Evolutionary conservation across 2,888 invertebrate species (phyloP).

Genomic region (Calliscelio sp.): DNA sequence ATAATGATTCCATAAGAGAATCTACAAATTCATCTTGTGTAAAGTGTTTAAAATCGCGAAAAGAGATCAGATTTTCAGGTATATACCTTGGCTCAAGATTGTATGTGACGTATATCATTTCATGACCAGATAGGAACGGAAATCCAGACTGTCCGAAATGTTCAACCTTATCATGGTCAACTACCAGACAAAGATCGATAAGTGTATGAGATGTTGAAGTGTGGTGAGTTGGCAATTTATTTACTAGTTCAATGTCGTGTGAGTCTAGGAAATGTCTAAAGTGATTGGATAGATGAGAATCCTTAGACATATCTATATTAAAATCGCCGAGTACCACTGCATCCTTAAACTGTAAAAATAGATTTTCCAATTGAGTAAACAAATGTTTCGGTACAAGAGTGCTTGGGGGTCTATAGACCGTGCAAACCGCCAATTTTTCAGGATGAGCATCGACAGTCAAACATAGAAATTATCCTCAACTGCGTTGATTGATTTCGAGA

Average conservation of each 20-base stretch:
- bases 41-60: background rate
- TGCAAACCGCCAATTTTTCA: too few relatives aligned
- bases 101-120: background rate
- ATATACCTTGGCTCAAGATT: background rate
- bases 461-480: too few relatives aligned
- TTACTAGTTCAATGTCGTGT: background rate
- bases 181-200: background rate
- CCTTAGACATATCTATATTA: background rate
- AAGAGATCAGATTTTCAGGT: background rate
- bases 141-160: background rate
- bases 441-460: too few relatives aligned
- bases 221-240: background rate
- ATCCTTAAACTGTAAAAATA: too few relatives aligned
- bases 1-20: background rate
- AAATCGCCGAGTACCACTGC: background rate
- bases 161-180: background rate
- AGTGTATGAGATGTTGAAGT: background rate
- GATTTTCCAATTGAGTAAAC: too few relatives aligned
- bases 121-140: slow-evolving; percentile 1
- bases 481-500: too few relatives aligned
- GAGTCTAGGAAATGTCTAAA: background rate
- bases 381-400: too few relatives aligned
- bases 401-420: background rate
- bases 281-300: background rate
- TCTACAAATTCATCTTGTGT: background rate